Evolutionary conservation across 2,888 invertebrate species (phyloP).

Genomic region (Andrena trimmerana): DNA sequence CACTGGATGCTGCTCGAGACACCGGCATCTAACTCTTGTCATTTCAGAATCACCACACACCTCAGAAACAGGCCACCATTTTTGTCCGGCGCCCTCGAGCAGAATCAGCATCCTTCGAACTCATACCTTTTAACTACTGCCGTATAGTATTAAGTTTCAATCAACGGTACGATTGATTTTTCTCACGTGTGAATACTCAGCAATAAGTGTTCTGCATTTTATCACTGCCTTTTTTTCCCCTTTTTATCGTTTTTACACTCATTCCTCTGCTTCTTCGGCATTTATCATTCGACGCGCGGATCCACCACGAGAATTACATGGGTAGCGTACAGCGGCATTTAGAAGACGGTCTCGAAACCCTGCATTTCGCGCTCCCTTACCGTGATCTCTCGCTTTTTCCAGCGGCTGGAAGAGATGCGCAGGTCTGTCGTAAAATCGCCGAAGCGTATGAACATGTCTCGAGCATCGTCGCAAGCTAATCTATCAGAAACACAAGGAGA

Average conservation of each 20-base stretch:
- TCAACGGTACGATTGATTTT: background rate
- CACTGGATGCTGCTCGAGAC: background rate
- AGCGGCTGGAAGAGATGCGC: too few relatives aligned
- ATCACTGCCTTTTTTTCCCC: slow-evolving; percentile 5
- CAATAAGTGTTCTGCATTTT: slow-evolving; percentile 21
- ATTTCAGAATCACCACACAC: background rate
- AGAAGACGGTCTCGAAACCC: background rate
- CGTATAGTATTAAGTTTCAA: slow-evolving; percentile 23
- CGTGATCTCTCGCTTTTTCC: too few relatives aligned
- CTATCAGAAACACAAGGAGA: too few relatives aligned
- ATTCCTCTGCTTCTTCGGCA: background rate
- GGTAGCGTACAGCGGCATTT: slow-evolving; percentile 3
- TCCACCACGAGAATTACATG: too few relatives aligned
- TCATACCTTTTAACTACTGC: background rate
- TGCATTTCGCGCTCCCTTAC: background rate
- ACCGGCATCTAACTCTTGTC: background rate
- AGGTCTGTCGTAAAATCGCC: too few relatives aligned
- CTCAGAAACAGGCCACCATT: background rate
- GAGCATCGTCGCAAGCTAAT: too few relatives aligned
- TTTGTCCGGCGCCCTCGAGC: background rate
- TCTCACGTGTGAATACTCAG: slow-evolving; percentile 16
- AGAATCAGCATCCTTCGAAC: background rate
- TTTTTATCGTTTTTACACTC: background rate
- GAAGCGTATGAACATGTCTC: too few relatives aligned
- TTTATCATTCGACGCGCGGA: background rate